A percentile compares a stretch with the other conserved stretches of the same genome.
Evolutionary conservation across 1,140 invertebrate species (phyloP).

Genomic region (Trichonephila inaurata): DNA sequence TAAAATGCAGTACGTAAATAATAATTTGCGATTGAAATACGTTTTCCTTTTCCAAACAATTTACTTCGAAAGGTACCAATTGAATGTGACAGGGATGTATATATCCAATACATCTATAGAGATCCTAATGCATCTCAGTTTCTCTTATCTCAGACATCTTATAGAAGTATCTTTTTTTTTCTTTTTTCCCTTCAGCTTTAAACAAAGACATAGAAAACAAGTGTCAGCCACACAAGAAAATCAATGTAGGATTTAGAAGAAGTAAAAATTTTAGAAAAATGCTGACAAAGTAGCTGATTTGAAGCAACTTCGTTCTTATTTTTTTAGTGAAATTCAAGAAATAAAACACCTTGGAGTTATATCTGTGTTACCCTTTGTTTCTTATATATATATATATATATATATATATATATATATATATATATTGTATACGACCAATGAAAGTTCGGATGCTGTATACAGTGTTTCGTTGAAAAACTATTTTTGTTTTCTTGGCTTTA

Average conservation of each 20-base stretch:
- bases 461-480: not conserved
- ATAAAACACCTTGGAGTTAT: not conserved
- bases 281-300: not conserved
- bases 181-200: not conserved
- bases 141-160: not conserved
- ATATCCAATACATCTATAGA: no score
- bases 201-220: not conserved
- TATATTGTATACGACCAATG: not conserved
- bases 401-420: no score
- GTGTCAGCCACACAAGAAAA: not conserved
- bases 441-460: not conserved
- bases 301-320: not conserved
- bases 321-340: not conserved
- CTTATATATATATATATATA: no score
- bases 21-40: no score
- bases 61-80: no score
- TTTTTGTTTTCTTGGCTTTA: no score
- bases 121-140: not conserved
- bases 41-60: no score
- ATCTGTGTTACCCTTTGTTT: not conserved
- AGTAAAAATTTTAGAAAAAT: not conserved
- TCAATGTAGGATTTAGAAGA: not conserved
- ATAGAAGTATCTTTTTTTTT: not conserved
- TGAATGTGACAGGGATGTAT: no score
- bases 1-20: no score